Evolutionary conservation across 2,113 vertebrate genomes (phyloP).

Genomic region (Leptodactylus fuscus): DNA sequence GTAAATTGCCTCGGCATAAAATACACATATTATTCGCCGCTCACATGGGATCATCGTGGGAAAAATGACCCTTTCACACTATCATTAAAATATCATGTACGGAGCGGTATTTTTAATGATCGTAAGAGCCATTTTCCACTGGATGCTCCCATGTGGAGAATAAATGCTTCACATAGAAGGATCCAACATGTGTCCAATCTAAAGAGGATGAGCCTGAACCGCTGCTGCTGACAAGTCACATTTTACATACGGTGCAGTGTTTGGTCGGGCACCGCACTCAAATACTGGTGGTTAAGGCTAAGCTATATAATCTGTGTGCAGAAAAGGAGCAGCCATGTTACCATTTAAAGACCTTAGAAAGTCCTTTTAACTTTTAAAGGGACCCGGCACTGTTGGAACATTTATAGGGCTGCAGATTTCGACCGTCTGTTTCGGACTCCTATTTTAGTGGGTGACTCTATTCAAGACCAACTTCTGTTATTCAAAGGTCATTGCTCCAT

Average conservation of each 20-base stretch:
- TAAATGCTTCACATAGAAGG: not conserved
- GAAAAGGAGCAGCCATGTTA: not conserved
- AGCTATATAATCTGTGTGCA: not conserved
- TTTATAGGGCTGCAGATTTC: too few relatives aligned
- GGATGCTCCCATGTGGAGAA: slow-evolving; percentile 5
- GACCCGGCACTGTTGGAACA: too few relatives aligned
- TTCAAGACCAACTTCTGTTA: not conserved
- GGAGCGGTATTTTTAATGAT: slow-evolving; percentile 21
- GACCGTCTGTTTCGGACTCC: too few relatives aligned
- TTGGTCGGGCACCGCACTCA: slow-evolving; percentile 28
- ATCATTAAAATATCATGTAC: slow-evolving; percentile 35
- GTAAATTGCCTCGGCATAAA: slow-evolving; percentile 38
- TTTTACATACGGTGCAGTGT: slow-evolving; percentile 28
- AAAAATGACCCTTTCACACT: slow-evolving; percentile 35
- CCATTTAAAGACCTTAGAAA: not conserved
- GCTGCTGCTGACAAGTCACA: slow-evolving; percentile 27
- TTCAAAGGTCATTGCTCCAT: not conserved
- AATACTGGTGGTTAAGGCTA: slow-evolving; percentile 11
- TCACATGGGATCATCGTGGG: slow-evolving; percentile 35
- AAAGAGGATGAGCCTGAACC: slow-evolving; percentile 34
- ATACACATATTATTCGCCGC: slow-evolving; percentile 24
- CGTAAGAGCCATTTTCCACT: slow-evolving; percentile 31
- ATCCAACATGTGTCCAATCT: not conserved
- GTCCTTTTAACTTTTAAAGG: slow-evolving; percentile 1
- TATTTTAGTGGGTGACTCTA: too few relatives aligned